Base-by-base conservation (phyloP, 2,888 invertebrate genomes). In the Eumacrocentrus americanus region DNA sequence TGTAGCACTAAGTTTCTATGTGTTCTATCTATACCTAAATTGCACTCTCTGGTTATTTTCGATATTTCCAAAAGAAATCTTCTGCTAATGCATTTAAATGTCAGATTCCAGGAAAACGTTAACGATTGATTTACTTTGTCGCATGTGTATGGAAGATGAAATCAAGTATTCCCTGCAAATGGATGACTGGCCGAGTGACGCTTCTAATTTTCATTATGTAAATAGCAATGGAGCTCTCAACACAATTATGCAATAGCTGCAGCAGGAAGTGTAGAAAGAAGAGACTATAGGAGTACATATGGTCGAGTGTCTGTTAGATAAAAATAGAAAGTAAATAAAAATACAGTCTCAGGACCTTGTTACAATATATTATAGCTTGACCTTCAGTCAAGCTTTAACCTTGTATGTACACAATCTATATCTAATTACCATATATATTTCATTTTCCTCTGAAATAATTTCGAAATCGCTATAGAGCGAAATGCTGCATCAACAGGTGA, bases 181-280 rank as follows among this genome's bases (percentile, higher is more conserved):
- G n/a, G 9, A 6, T 44, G 4, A 5, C 5, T 44, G 22, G 4
- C 11, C 22, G 42, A 9, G 42, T 16, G 20, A 42, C 18, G 18
- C 44, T 44, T 44, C 6, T 40, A 18, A 5, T 14, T 40, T 18
- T 40, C 38, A 37, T 42, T 22, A 44, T 44, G 44, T 44, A 44
- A 22, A 44, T 44, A 18, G 5, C 44, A 22, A 44, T 40, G 38
- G 14, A 40, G 14, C 16, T 14, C 20, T 18, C 11, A 20, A 44
- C 11, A 44, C n/a, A 44, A 22, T 44, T 44, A 44, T 44, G 44
- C 22, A 44, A 44, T 22, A 44, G 16, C 22, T 18, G n/a, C 18
- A n/a, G n/a, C 11, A 44, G 44, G 22, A 44, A 44, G 11, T 22
- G 44, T 22, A 9, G 22, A 18, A 12, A 9, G 11, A 44, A 44